These are phyloP conservation scores for Drosophila sordidula DNA, from an alignment of 2,888 invertebrate genomes.

Conservation along the genomic window DNA sequence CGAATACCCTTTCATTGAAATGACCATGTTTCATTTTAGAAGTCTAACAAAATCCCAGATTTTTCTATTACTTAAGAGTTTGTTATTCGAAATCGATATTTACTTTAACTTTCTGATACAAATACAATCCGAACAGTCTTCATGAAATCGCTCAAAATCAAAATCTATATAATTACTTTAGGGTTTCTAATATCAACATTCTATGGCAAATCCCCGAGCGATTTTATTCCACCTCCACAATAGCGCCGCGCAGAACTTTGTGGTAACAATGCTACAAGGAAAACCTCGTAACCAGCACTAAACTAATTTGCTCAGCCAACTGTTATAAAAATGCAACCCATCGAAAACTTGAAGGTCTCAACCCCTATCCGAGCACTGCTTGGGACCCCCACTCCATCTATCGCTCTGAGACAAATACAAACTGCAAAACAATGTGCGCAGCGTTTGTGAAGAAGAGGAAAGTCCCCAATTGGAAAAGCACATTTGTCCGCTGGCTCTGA, in stretches of 20 bases:
- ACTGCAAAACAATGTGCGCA: constrained; percentile 42
- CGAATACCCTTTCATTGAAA: too few relatives aligned
- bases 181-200: neutral
- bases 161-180: neutral
- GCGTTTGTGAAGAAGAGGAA: constrained; percentile 18
- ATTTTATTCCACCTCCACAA: neutral
- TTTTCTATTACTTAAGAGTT: neutral
- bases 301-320: constrained; percentile 67
- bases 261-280: constrained; percentile 20
- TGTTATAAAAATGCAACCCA: constrained; percentile 60
- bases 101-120: neutral
- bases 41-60: too few relatives aligned
- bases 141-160: neutral
- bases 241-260: constrained; percentile 36
- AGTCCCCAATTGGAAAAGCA: constrained; percentile 42
- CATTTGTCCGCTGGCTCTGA: constrained; percentile 47
- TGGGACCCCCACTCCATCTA: constrained; percentile 9
- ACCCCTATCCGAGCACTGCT: constrained; percentile 8
- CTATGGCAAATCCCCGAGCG: constrained; percentile 7
- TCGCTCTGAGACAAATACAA: constrained; percentile 35
- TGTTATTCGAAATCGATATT: neutral
- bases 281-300: constrained; percentile 26
- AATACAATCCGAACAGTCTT: too few relatives aligned
- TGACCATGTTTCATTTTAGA: too few relatives aligned
- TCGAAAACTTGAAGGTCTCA: constrained; percentile 28